Evolutionary conservation across 2,113 vertebrate genomes (phyloP).

Genomic region (Rhipidura dahli): DNA sequence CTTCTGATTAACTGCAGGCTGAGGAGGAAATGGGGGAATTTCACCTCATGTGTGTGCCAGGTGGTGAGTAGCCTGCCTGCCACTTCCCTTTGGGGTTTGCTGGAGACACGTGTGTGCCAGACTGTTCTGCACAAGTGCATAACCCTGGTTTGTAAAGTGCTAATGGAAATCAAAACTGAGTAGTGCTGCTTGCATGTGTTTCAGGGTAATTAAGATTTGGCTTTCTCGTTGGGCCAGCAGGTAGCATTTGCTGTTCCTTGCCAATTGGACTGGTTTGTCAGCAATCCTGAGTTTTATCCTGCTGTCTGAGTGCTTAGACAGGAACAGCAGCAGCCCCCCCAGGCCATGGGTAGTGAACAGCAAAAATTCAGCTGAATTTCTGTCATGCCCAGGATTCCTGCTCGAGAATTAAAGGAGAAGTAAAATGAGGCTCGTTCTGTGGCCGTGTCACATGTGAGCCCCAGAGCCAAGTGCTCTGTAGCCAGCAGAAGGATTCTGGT

Average conservation of each 20-base stretch:
- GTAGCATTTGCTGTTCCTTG: neutral
- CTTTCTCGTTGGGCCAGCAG: neutral
- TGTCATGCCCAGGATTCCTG: neutral
- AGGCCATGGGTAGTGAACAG: neutral
- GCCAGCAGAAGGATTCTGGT: neutral
- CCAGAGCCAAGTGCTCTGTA: neutral
- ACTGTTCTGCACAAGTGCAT: neutral
- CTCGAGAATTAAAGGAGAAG: neutral
- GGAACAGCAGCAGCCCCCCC: neutral
- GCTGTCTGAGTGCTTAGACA: neutral
- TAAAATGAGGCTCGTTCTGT: neutral
- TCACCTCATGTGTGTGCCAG: neutral
- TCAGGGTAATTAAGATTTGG: neutral
- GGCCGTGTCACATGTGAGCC: accelerated
- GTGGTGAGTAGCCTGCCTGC: neutral
- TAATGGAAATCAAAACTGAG: neutral
- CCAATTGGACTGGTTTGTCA: neutral
- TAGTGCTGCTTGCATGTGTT: neutral
- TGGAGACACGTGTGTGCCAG: neutral
- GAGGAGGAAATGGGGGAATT: neutral
- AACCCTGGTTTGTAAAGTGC: neutral
- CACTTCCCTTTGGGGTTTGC: neutral
- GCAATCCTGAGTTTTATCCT: neutral
- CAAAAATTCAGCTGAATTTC: neutral
- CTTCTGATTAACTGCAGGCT: neutral